Percentiles rank a stretch among this genome's conserved stretches.
These are phyloP conservation scores for Auanema freiburgensis DNA, from an alignment of 2,888 invertebrate species.

Conservation along the genomic window DNA sequence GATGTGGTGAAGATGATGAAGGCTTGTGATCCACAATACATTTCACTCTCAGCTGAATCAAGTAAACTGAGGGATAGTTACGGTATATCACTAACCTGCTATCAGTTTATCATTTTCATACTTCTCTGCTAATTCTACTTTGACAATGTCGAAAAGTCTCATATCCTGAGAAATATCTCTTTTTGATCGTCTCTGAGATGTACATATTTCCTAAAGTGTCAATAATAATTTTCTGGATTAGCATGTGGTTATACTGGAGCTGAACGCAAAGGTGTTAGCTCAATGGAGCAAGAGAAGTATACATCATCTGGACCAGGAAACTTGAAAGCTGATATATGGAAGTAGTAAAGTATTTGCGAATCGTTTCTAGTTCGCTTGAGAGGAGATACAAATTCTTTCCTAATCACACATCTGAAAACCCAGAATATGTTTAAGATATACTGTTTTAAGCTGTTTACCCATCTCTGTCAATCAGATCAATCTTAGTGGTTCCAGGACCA, in stretches of 20 bases:
- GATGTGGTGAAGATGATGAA: no score
- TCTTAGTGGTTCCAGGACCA: constrained; percentile 49
- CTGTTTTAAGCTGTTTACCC: constrained; percentile 37
- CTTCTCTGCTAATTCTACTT: constrained; percentile 37
- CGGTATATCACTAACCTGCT: constrained; percentile 12
- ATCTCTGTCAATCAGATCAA: constrained; percentile 55
- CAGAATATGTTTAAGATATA: neutral
- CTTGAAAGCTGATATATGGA: constrained; percentile 40
- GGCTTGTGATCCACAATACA: no score
- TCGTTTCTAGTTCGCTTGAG: constrained; percentile 42
- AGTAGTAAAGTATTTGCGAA: constrained; percentile 35
- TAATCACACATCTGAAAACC: constrained; percentile 52
- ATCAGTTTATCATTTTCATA: constrained; percentile 19
- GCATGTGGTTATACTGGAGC: constrained; percentile 48
- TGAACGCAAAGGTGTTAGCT: constrained; percentile 53
- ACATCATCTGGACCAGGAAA: constrained; percentile 63
- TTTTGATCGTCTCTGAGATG: constrained; percentile 15
- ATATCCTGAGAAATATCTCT: constrained; percentile 21
- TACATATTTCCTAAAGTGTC: constrained; percentile 29
- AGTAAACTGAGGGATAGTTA: no score
- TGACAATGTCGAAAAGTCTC: constrained; percentile 49
- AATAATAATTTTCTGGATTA: constrained; percentile 5
- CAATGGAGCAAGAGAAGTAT: constrained; percentile 63
- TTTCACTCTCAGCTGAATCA: no score
- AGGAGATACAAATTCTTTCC: constrained; percentile 51